Evolutionary conservation across 2,888 invertebrate genomes (phyloP), one percentile per base, ranked within the genome.

Genomic region (Carterocephalus palaemon): DNA sequence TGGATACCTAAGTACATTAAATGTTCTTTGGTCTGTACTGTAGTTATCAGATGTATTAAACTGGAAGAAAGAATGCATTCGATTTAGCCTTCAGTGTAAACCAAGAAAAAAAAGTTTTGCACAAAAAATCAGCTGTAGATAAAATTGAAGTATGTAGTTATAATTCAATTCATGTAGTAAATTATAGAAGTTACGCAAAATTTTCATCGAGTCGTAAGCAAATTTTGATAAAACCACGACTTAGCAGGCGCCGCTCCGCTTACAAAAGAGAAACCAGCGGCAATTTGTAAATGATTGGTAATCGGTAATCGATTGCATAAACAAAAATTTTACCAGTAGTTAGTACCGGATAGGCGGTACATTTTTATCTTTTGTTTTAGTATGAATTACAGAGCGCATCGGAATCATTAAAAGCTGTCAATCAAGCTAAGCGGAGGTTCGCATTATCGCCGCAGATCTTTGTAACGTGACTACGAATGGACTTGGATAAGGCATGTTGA

Each of bases 241-340:
- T n/a, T n/a, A n/a, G n/a, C n/a, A n/a, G n/a, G n/a, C 22, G 17
- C 17, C 24, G 39, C 31, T 46, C n/a, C 56, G 52, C 48, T 59
- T 54, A 54, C 47, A 56, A 66, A 68, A 70, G 65, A 62, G 72
- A 70, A 73, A 72, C 63, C 58, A 54, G 58, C 58, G 63, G 57
- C 56, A 64, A 61, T 60, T 62, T 29, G 45, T 43, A 40, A 37
- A 40, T 26, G 40, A 50, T 49, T 61, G 49, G 53, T 53, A 52
- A 58, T 62, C 57, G 51, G 57, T 64, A 60, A 62, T 57, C 52
- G 57, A 64, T 79, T 76, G 68, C 73, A 70, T 70, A 75, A 75
- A 68, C 36, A 43, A 36, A 60, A 71, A 68, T 72, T 68, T 67
- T 66, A 69, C 65, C 68, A 73, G 70, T 69, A 70, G 73, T 72